Evolutionary conservation across 2,113 vertebrate species (phyloP), one percentile per base, ranked within the genome.

Genomic region (Telmatochromis sp.): DNA sequence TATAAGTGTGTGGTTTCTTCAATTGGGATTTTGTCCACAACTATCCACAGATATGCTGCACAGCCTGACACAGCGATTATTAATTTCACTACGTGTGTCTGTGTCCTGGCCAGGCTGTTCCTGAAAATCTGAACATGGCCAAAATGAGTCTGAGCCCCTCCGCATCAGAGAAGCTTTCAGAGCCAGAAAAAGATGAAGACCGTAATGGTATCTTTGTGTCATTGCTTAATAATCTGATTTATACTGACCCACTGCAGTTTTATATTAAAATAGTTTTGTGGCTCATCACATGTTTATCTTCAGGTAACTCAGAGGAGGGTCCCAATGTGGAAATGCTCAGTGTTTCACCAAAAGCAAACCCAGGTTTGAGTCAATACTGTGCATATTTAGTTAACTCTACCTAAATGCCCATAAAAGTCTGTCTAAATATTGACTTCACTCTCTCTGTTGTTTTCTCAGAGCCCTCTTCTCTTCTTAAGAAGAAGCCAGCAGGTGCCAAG

Each of bases 311-410:
- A 35, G 97, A 97, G 3, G 95, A 94, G 28, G 97, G 98, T 80
- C 99, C 98, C 1, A 98, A 94, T 33, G 96, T 99, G 47, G 98
- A 99, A 33, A 94, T 96, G 85, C 97, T 99, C 53, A 97, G 96
- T 45, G 89, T 93, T 15, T 98, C 97, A 19, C 96, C 97, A 1
- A 97, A 98, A 94, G 95, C 96, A 85, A 90, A 96, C 45, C 89
- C 92, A 97, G 98, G 98, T 98, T 80, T 21, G 75, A 65, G 68
- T 49, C n/a, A 12, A 53, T 54, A 54, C 5, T 47, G 33, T 68
- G 19, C 2, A 31, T 9, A 9, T 17, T 53, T 68, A 12, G 57
- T 9, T 4, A 26, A n/a, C 14, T 81, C 65, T 54, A 28, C 11
- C 58, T 73, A 23, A 14, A 63, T 57, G 28, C 5, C 28, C 4